These are phyloP conservation scores for Chrysocyon brachyurus DNA, from an alignment of 2,797 vertebrate genomes.

Conservation along the genomic window DNA sequence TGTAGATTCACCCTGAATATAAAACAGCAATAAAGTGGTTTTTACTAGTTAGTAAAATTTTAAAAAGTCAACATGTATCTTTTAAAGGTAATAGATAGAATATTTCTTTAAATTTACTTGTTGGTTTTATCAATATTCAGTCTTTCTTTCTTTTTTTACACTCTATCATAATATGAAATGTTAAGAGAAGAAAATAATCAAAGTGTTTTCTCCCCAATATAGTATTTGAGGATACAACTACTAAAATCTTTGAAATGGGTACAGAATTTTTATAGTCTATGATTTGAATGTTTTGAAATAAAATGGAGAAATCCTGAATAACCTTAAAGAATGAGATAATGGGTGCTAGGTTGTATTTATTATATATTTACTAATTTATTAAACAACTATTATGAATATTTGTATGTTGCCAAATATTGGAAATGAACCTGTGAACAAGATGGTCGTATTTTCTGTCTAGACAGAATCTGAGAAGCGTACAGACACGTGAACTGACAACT, in stretches of 20 bases:
- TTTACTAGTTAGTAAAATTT: background rate
- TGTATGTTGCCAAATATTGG: background rate
- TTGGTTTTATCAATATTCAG: background rate
- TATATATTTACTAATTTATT: background rate
- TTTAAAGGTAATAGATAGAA: background rate
- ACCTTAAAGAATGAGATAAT: background rate
- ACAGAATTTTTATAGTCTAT: background rate
- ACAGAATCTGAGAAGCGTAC: background rate
- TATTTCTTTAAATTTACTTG: background rate
- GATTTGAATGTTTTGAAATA: background rate
- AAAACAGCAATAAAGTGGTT: background rate
- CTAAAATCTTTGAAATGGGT: background rate
- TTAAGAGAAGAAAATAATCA: background rate
- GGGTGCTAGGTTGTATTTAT: background rate
- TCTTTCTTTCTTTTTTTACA: background rate
- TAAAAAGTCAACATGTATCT: background rate
- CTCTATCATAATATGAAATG: background rate
- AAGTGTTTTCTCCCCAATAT: background rate
- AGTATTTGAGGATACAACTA: background rate
- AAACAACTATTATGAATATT: background rate
- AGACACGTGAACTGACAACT: background rate
- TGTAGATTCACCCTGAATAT: background rate
- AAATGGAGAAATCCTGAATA: background rate
- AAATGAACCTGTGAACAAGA: background rate
- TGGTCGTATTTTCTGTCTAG: background rate